A percentile compares a stretch with the other conserved stretches of the same genome.
Evolutionary conservation across 2,888 invertebrate genomes (phyloP).

Genomic region (Diarsia rubi): DNA sequence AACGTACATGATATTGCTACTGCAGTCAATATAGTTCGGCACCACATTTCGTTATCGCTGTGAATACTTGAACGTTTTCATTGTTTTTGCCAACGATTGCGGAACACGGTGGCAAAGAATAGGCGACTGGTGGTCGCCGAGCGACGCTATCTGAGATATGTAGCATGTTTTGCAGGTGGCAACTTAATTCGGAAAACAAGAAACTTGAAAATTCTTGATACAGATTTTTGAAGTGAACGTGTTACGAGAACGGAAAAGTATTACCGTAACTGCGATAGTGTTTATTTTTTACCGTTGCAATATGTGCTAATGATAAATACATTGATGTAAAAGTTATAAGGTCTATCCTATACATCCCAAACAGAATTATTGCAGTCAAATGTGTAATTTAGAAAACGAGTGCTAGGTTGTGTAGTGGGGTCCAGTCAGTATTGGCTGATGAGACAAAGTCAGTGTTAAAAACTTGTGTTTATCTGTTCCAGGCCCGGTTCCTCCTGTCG

Average conservation of each 20-base stretch:
- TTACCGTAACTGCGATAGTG: slow-evolving; percentile 12
- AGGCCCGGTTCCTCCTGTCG: slow-evolving; percentile 98
- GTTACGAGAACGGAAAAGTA: slow-evolving; percentile 4
- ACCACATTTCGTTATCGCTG: slow-evolving; percentile 83
- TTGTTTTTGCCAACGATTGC: slow-evolving; percentile 56
- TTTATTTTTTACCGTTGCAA: neutral
- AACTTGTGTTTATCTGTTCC: slow-evolving; percentile 70
- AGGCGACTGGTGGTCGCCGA: slow-evolving; percentile 31
- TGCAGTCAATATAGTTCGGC: slow-evolving; percentile 79
- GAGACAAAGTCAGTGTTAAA: neutral
- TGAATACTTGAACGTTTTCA: slow-evolving; percentile 45
- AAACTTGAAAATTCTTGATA: slow-evolving; percentile 3
- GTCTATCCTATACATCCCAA: neutral
- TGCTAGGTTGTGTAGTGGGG: too few species aligned
- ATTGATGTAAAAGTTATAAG: neutral
- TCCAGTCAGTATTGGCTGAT: neutral
- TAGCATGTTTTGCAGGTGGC: slow-evolving; percentile 50
- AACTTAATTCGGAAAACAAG: slow-evolving; percentile 26
- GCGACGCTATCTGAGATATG: slow-evolving; percentile 30
- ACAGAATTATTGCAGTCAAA: neutral
- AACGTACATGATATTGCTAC: slow-evolving; percentile 88
- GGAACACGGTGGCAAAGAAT: slow-evolving; percentile 37
- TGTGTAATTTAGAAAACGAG: too few species aligned
- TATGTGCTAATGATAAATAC: neutral
- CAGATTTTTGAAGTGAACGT: slow-evolving; percentile 9